These are phyloP conservation scores for Berghia stephanieae DNA, from an alignment of 1,140 invertebrate genomes.

Conservation along the genomic window DNA sequence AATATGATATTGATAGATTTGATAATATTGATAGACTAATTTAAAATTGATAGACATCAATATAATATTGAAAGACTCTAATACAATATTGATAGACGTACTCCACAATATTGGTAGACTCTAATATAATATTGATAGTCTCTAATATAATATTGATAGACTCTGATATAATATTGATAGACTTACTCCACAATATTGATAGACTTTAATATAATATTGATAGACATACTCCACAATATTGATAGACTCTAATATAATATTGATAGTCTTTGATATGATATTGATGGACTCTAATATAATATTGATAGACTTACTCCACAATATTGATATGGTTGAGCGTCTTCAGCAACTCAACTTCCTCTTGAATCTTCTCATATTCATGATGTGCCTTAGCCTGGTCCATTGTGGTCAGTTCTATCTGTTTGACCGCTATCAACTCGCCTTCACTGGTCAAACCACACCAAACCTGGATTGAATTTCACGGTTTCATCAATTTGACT, in stretches of 20 bases:
- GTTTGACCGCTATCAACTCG: constrained; percentile 66
- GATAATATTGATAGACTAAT: background rate
- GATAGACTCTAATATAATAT: background rate
- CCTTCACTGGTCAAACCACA: constrained; percentile 65
- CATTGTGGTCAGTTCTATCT: constrained; percentile 63
- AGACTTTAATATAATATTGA: too few relatives aligned
- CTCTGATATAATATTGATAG: too few relatives aligned
- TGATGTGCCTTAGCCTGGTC: constrained; percentile 59
- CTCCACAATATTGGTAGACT: too few relatives aligned
- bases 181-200: too few relatives aligned
- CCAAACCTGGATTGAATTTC: constrained; percentile 54
- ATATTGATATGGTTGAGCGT: constrained; percentile 65
- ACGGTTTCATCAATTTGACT: background rate
- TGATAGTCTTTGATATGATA: background rate
- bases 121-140: too few relatives aligned
- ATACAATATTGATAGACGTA: too few relatives aligned
- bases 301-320: constrained; percentile 56
- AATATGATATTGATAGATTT: background rate
- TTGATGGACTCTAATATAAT: background rate
- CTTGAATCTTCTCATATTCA: constrained; percentile 66
- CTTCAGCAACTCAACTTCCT: constrained; percentile 66
- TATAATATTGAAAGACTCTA: too few relatives aligned
- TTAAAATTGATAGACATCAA: too few relatives aligned
- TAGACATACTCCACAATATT: too few relatives aligned
- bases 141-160: too few relatives aligned